These are phyloP conservation scores for Pterobdella sp. DNA, from an alignment of 2,888 invertebrate species.

Conservation along the genomic window DNA sequence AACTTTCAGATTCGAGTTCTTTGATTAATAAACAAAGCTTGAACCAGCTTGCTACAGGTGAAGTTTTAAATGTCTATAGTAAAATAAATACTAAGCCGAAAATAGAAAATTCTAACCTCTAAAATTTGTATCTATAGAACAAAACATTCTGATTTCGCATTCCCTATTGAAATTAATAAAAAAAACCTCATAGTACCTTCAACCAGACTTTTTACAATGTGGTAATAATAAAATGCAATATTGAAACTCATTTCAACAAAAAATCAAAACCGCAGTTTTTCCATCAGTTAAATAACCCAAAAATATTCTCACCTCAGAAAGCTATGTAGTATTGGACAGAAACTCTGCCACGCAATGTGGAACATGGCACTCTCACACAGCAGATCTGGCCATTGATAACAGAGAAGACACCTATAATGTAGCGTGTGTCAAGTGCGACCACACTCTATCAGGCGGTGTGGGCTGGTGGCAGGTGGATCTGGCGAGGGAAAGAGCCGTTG, in stretches of 20 bases:
- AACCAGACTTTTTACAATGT: too few species aligned
- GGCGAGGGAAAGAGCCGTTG: neutral
- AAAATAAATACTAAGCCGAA: too few species aligned
- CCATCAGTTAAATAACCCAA: neutral
- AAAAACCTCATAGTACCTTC: too few species aligned
- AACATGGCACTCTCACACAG: neutral
- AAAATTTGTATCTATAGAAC: too few species aligned
- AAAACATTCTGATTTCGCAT: too few species aligned
- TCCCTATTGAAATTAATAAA: too few species aligned
- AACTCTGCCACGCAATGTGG: slow-evolving; percentile 1
- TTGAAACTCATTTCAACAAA: neutral
- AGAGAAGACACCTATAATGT: neutral
- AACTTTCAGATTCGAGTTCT: too few species aligned
- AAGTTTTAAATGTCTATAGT: too few species aligned
- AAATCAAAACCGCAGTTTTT: neutral
- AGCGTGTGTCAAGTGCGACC: slow-evolving; percentile 19
- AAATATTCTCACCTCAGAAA: neutral
- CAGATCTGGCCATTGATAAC: slow-evolving; percentile 15
- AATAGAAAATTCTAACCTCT: too few species aligned
- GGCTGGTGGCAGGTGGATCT: slow-evolving; percentile 26
- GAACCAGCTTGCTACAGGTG: too few species aligned
- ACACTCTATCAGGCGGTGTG: slow-evolving; percentile 1
- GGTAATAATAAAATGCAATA: neutral
- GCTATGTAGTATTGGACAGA: neutral
- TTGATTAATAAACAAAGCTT: too few species aligned